phyloP scores from a whole-genome alignment of 2,113 vertebrate genomes.

The Anolis carolinensis region DNA sequence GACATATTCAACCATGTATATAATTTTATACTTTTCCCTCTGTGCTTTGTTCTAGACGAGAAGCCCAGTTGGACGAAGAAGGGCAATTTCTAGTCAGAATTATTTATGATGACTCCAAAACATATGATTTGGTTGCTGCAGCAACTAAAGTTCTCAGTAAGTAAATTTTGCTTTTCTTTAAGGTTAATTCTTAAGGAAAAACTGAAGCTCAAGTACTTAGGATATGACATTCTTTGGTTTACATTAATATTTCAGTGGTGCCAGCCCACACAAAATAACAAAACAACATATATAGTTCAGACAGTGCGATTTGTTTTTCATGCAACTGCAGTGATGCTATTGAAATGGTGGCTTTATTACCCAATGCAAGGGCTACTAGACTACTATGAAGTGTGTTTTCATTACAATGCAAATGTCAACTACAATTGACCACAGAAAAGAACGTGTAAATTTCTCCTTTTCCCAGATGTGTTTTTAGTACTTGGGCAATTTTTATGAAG shows the following conservation, averaged over 20 bases:
- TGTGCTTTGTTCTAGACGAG: constrained; percentile 77
- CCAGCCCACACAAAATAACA: too few species aligned
- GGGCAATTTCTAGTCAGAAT: constrained; percentile 98
- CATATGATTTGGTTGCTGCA: constrained; percentile 94
- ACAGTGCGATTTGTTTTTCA: not conserved
- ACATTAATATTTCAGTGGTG: not conserved
- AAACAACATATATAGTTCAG: too few species aligned
- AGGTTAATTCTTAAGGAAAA: not conserved
- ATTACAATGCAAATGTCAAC: too few species aligned
- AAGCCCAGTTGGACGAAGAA: constrained; percentile 97
- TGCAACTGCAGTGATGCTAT: not conserved
- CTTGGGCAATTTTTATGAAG: too few species aligned
- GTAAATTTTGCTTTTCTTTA: constrained; percentile 58
- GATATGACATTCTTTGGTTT: not conserved
- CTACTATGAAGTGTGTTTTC: too few species aligned
- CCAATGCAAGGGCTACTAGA: not conserved
- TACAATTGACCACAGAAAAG: too few species aligned
- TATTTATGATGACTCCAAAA: constrained; percentile 98
- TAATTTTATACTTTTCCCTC: constrained; percentile 7
- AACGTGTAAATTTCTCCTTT: too few species aligned
- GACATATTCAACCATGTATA: not conserved
- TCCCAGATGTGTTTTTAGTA: too few species aligned
- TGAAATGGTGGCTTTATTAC: not conserved
- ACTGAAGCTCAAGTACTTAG: not conserved
- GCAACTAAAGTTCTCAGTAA: constrained; percentile 99